Base-by-base conservation (phyloP, 2,888 invertebrate genomes). In the Orchesellides sinensis region DNA sequence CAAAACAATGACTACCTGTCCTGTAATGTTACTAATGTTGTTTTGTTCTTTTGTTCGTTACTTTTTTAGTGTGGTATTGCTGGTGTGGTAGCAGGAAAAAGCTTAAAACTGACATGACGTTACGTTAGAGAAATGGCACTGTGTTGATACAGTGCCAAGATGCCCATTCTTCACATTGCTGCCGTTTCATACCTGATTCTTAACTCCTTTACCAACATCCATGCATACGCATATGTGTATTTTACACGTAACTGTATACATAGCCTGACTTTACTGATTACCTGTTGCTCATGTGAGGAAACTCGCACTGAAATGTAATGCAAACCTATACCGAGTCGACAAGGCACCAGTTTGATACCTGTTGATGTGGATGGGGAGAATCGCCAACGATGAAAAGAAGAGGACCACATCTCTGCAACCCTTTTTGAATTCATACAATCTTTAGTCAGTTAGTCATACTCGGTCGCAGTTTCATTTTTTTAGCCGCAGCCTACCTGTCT, bases 361-460 rank as follows among this genome's bases (percentile, higher is more conserved):
- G 75, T 75, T 75, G 54, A 63, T 27, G n/a, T 54, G 61, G 61
- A 59, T 59, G 65, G 49, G 12, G 21, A 66, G 65, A 75, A 65
- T 65, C 52, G 56, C 17, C 63, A 74, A 45, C 35, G n/a, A n/a
- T n/a, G n/a, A n/a, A n/a, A 59, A 47, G 47, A 40, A 56, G 19
- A 54, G 49, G 54, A 54, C 54, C 21, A 54, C 23, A 5, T 8
- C 12, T 25, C 59, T 59, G 5, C 10, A 23, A 27, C 27, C 45
- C 59, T 17, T 56, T 77, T 54, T 68, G 56, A 66, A 77, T 59
- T 77, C 54, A 52, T 54, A n/a, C n/a, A 54, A 56, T 75, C 65
- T 54, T 54, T 66, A n/a, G 45, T 68, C 59, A 47, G 78, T 78
- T 78, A 78, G 78, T 78, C 78, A 78, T 78, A 78, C 23, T 69